Evolutionary conservation across 2,888 invertebrate species (phyloP).

Genomic region (Unio pictorum): DNA sequence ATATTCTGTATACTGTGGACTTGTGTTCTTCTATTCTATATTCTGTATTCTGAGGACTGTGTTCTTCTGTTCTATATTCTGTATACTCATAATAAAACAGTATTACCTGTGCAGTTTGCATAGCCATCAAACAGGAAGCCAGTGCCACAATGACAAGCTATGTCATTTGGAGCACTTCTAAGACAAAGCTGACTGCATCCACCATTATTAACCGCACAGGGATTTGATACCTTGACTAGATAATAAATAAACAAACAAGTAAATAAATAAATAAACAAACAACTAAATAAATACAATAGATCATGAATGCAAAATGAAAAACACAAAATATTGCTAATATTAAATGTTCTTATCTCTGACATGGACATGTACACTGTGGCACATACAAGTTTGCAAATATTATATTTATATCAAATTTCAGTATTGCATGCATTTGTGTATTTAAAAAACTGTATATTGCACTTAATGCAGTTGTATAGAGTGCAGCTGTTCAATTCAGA

Average conservation of each 20-base stretch:
- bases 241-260: conserved; percentile 1
- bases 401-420: no score
- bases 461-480: no score
- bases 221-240: conserved; percentile 16
- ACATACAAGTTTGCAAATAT: no score
- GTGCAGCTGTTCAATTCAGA: no score
- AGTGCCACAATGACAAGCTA: conserved; percentile 90
- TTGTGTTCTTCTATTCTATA: no score
- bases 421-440: no score
- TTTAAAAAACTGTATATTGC: no score
- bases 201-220: conserved; percentile 77
- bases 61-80: no score
- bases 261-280: not conserved
- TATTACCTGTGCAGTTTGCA: conserved; percentile 80
- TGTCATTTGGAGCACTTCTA: conserved; percentile 82
- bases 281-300: not conserved
- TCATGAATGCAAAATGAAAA: no score
- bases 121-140: conserved; percentile 87
- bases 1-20: no score
- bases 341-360: not conserved
- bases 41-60: no score
- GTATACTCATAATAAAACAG: no score
- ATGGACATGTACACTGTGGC: not conserved
- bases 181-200: conserved; percentile 96
- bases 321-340: not conserved